Conservation (phyloP, 2,888 invertebrate genomes). For the Acrocyrtus sp. region DNA sequence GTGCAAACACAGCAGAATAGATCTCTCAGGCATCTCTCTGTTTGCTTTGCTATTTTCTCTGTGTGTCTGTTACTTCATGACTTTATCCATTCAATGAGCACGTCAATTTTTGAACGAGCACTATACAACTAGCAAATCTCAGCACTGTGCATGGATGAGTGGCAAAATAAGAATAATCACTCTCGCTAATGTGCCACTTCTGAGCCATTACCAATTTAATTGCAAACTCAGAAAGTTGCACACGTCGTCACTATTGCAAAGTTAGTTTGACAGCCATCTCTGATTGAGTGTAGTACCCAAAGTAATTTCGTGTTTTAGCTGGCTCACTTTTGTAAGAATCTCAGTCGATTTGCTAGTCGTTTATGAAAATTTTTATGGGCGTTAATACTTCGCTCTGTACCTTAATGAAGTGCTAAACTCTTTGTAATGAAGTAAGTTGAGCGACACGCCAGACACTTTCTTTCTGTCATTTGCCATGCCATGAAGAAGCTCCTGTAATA, state of each 20-base stretch:
- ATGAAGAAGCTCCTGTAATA: not conserved
- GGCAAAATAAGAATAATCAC: no score
- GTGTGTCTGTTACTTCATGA: slow-evolving; percentile 28
- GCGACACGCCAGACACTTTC: slow-evolving; percentile 6
- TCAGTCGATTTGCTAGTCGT: slow-evolving; percentile 1
- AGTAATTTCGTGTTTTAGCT: no score
- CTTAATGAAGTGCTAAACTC: slow-evolving; percentile 46
- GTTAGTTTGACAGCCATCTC: no score
- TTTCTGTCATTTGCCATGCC: not conserved
- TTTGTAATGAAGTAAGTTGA: slow-evolving; percentile 33
- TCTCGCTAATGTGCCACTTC: no score
- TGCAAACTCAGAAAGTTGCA: no score
- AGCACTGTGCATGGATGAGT: no score
- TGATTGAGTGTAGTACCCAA: no score
- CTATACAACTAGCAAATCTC: no score
- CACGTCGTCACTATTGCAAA: no score
- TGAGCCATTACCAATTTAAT: no score
- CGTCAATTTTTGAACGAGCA: slow-evolving; percentile 21
- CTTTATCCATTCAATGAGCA: slow-evolving; percentile 39
- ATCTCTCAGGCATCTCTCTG: not conserved
- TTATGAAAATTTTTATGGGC: slow-evolving; percentile 29
- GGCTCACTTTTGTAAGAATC: no score
- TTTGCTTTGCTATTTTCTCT: slow-evolving; percentile 2
- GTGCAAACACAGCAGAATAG: slow-evolving; percentile 31
- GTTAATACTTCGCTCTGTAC: slow-evolving; percentile 6